Evolutionary conservation across 2,888 invertebrate species (phyloP).

Genomic region (Latheticus oryzae): DNA sequence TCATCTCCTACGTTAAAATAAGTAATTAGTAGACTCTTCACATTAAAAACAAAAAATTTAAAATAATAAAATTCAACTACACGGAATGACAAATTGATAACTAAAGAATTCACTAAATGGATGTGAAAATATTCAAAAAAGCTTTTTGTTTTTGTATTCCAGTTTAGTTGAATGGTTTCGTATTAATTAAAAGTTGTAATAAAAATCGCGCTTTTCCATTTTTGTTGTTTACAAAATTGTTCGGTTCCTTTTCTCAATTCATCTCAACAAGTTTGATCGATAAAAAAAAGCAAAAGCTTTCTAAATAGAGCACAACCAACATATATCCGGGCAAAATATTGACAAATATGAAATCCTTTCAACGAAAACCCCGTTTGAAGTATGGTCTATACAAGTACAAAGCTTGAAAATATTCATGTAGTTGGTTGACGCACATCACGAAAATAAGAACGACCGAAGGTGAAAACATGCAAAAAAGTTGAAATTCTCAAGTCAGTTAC

Average conservation of each 20-base stretch:
- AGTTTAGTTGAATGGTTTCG: too few species aligned
- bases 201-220: too few species aligned
- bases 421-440: conserved; percentile 21
- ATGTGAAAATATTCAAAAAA: too few species aligned
- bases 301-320: not conserved
- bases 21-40: too few species aligned
- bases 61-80: too few species aligned
- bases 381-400: conserved; percentile 34
- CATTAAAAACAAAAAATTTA: too few species aligned
- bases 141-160: too few species aligned
- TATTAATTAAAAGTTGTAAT: too few species aligned
- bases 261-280: not conserved
- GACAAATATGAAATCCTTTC: conserved; percentile 35
- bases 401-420: conserved; percentile 41
- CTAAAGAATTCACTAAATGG: too few species aligned
- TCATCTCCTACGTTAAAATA: too few species aligned
- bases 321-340: conserved; percentile 40
- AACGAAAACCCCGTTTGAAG: conserved; percentile 39
- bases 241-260: not conserved
- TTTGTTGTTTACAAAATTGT: too few species aligned
- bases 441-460: conserved; percentile 18
- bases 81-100: too few species aligned
- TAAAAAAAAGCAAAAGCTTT: not conserved
- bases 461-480: conserved; percentile 25
- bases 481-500: conserved; percentile 22